A percentile compares a stretch with the other conserved stretches of the same genome.
These are phyloP conservation scores for Aphelenchoides fujianensis DNA, from an alignment of 1,140 invertebrate species.

Conservation along the genomic window DNA sequence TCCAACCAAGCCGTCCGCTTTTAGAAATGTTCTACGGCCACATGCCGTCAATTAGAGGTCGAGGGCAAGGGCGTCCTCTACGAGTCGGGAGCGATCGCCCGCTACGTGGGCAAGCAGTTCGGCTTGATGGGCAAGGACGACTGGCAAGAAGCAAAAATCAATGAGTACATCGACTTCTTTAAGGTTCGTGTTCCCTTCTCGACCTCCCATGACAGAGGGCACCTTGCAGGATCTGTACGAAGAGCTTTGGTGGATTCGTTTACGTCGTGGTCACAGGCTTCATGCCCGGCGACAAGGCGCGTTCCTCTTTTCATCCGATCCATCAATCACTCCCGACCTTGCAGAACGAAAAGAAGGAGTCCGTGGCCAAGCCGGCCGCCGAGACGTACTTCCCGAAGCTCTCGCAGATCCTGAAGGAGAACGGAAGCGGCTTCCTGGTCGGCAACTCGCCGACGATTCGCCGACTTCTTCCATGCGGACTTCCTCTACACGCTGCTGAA, in stretches of 20 bases:
- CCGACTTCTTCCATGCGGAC: conserved; percentile 12
- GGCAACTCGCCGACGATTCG: background rate
- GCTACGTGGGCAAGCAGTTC: conserved; percentile 11
- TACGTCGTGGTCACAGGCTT: background rate
- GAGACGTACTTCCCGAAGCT: background rate
- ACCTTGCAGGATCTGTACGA: background rate
- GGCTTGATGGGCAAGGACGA: conserved; percentile 3
- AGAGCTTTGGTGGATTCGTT: background rate
- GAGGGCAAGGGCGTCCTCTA: background rate
- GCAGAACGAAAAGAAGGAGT: background rate
- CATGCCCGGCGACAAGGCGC: background rate
- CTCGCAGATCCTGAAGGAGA: conserved; percentile 3
- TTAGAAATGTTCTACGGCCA: too few species aligned
- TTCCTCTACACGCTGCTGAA: background rate
- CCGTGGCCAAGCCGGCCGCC: background rate
- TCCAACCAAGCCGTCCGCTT: too few species aligned
- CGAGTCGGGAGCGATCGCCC: background rate
- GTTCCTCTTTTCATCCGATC: background rate
- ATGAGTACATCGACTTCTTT: background rate
- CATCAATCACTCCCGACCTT: background rate
- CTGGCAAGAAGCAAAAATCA: conserved; percentile 16
- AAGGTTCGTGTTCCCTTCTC: too few species aligned
- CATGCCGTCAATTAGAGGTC: too few species aligned
- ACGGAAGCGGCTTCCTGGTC: background rate
- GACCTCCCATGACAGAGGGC: too few species aligned